Evolutionary conservation across 1,140 invertebrate species (phyloP), one percentile per base, ranked within the genome.

Genomic region (Globodera ellingtonae): DNA sequence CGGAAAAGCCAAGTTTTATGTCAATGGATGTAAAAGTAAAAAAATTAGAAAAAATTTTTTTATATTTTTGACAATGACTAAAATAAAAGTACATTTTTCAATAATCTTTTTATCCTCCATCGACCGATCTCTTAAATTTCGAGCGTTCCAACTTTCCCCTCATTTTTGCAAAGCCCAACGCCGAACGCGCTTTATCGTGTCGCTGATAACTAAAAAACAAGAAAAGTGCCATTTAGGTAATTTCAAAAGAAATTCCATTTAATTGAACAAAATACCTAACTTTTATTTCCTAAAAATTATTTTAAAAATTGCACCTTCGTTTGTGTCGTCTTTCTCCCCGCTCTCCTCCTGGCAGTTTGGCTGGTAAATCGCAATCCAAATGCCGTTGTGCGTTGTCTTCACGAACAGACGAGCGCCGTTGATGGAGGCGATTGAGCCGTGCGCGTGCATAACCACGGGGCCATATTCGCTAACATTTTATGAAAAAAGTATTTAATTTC

Each of bases 341-440:
- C 15, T 47, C 67, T 44, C 67, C 3, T 70, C n/a, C n/a, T 15
- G 46, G 67, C 67, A 70, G 10, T 44, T n/a, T 10, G 67, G 67
- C 67, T 70, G 67, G 35, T 70, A 70, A 47, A 70, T 70, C 9
- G 67, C 67, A 18, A 70, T 70, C 67, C 67, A 70, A 47, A 70
- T 70, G 35, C 67, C 67, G 24, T 18, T 10, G 21, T 8, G 10
- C 6, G 67, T 70, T 10, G 67, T 44, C 67, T 70, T 35, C 67
- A 70, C 67, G n/a, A 44, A 70, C 35, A 70, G 67, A 44, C 67
- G 24, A n/a, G 67, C 67, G 35, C 67, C 67, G 9, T 70, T 47
- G 56, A 62, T 62, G 10, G 67, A 70, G 67, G 24, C 67, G 1
- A 70, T 10, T 47, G 67, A 35, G 7, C 67, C 67, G 8, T 70